Evolutionary conservation across 2,797 vertebrate species (phyloP).

Genomic region (Poeciliopsis gracilis): DNA sequence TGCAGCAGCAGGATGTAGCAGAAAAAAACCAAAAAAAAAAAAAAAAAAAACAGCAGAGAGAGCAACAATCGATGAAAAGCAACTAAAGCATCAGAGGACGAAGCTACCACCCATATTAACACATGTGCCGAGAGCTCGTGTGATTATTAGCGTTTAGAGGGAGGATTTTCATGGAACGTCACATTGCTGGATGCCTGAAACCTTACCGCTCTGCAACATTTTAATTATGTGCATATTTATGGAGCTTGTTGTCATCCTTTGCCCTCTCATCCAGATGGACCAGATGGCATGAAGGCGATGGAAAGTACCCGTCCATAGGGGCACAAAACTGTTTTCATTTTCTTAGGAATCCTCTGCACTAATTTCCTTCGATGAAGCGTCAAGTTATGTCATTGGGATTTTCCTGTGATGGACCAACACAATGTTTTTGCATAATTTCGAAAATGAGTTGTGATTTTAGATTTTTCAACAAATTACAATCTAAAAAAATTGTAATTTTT

Average conservation of each 20-base stretch:
- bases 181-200: slow-evolving; percentile 51
- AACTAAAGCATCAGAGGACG: slow-evolving; percentile 17
- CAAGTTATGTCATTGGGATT: not conserved
- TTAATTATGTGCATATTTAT: slow-evolving; percentile 58
- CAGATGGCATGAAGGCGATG: slow-evolving; percentile 48
- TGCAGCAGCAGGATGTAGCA: not conserved
- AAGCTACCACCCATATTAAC: not conserved
- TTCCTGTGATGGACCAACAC: not conserved
- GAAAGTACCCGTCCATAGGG: slow-evolving; percentile 58
- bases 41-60: not conserved
- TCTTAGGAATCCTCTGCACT: slow-evolving; percentile 5
- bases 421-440: not conserved
- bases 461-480: not conserved
- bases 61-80: slow-evolving; percentile 17
- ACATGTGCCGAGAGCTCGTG: not conserved
- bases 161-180: slow-evolving; percentile 24
- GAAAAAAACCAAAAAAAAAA: no score
- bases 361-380: not conserved
- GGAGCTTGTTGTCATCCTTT: slow-evolving; percentile 43
- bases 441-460: not conserved
- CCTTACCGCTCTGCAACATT: slow-evolving; percentile 53
- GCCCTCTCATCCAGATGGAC: slow-evolving; percentile 61
- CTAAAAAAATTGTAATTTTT: not conserved
- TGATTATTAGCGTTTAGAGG: slow-evolving; percentile 33
- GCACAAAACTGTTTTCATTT: slow-evolving; percentile 23